These are phyloP conservation scores for Strigamia transsilvanica DNA, from an alignment of 2,888 invertebrate genomes.

Conservation along the genomic window DNA sequence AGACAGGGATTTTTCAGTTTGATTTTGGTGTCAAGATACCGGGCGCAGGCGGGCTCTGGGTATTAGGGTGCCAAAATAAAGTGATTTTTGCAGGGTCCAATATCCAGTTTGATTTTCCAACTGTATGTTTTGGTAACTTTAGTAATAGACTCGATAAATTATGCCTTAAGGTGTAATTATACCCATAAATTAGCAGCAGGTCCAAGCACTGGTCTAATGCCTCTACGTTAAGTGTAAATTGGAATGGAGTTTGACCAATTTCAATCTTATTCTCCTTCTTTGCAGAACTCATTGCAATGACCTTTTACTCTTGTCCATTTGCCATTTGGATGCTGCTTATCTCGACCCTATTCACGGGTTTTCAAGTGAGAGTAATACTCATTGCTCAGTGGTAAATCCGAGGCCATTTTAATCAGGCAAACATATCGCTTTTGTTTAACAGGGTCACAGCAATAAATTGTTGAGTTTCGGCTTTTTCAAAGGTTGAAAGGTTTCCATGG, in stretches of 20 bases:
- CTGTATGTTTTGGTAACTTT: not conserved
- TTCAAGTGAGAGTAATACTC: not conserved
- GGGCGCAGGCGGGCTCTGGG: too few relatives aligned
- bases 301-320: conserved; percentile 1
- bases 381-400: not conserved
- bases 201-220: not conserved
- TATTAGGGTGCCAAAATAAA: too few relatives aligned
- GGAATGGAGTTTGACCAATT: not conserved
- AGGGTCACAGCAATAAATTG: not conserved
- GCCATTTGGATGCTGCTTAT: not conserved
- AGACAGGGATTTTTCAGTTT: too few relatives aligned
- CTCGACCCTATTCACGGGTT: conserved; percentile 2
- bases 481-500: not conserved
- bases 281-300: not conserved
- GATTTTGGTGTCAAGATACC: too few relatives aligned
- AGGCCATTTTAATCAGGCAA: conserved; percentile 2
- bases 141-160: not conserved
- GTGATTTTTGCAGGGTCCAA: too few relatives aligned
- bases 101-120: too few relatives aligned
- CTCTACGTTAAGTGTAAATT: not conserved
- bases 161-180: not conserved
- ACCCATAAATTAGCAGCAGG: not conserved
- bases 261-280: not conserved
- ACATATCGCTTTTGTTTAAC: not conserved
- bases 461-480: not conserved